A percentile compares a stretch with the other conserved stretches of the same genome.
These are phyloP conservation scores for Struthio camelus DNA, from an alignment of 2,113 vertebrate species.

Conservation along the genomic window DNA sequence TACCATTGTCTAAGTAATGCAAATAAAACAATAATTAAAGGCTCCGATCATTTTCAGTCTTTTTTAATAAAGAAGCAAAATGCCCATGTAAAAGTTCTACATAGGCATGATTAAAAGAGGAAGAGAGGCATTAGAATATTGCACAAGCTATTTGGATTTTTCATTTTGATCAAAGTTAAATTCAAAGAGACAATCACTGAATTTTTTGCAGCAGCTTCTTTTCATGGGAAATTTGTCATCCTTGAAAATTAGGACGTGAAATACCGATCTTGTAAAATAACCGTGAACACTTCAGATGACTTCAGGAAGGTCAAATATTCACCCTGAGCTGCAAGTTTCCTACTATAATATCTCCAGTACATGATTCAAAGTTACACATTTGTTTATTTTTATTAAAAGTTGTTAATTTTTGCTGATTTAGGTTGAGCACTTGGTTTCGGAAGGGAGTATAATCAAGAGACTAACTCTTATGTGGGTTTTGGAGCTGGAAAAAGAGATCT, in stretches of 20 bases:
- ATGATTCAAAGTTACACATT: neutral
- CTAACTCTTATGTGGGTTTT: neutral
- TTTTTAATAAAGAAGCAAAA: neutral
- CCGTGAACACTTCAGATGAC: neutral
- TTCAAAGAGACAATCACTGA: neutral
- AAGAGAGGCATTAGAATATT: neutral
- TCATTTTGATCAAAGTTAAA: constrained; percentile 1
- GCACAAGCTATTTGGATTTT: neutral
- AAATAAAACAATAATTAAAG: constrained; percentile 39
- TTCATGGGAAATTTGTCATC: neutral
- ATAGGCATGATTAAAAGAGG: neutral
- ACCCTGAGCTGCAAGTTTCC: neutral
- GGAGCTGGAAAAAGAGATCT: neutral
- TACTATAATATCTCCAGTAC: neutral
- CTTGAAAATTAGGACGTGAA: neutral
- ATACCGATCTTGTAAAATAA: neutral
- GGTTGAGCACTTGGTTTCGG: neutral
- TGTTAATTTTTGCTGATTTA: neutral
- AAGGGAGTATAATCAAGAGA: neutral
- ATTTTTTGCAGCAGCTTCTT: neutral
- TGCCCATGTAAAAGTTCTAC: neutral
- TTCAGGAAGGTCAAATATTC: neutral
- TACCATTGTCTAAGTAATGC: neutral
- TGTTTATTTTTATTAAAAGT: neutral
- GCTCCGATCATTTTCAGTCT: neutral